phyloP scores from a whole-genome alignment of 2,888 invertebrate species.

The Eledona agricola region DNA sequence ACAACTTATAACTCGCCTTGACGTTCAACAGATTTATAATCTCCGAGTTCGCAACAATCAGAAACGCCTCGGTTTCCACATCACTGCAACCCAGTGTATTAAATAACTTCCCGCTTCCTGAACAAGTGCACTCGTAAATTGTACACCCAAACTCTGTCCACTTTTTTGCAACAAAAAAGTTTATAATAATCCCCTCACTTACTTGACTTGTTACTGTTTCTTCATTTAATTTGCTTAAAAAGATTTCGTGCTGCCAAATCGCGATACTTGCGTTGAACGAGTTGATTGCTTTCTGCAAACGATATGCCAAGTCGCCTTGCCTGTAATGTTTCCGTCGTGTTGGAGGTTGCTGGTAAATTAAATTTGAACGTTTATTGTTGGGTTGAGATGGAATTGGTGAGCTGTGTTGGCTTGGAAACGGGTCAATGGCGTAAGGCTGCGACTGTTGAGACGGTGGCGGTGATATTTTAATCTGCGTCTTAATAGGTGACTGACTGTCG shows the following conservation, averaged over 20 bases:
- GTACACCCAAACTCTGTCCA: conserved; percentile 49
- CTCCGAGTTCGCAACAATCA: too few relatives aligned
- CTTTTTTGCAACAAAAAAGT: conserved; percentile 43
- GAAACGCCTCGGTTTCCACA: conserved; percentile 37
- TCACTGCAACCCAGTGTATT: neutral
- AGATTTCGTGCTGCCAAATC: conserved; percentile 68
- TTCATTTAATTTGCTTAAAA: conserved; percentile 62
- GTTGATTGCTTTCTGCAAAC: conserved; percentile 62
- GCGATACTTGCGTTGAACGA: conserved; percentile 63
- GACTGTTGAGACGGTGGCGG: conserved; percentile 7
- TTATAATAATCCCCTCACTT: conserved; percentile 47
- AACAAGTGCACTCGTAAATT: conserved; percentile 47
- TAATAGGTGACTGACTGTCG: conserved; percentile 35
- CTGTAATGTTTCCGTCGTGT: conserved; percentile 58
- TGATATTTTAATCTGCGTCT: conserved; percentile 12
- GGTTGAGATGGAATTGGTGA: conserved; percentile 39
- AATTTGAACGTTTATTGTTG: too few relatives aligned
- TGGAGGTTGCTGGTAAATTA: conserved; percentile 45
- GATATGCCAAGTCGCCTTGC: conserved; percentile 64
- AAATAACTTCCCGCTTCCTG: neutral
- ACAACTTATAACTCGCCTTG: conserved; percentile 50
- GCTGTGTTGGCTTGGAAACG: conserved; percentile 42
- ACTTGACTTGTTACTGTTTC: conserved; percentile 48
- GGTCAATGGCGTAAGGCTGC: conserved; percentile 35
- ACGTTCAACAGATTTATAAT: too few relatives aligned